Evolutionary conservation across 2,888 invertebrate species (phyloP).

Genomic region (Cremastinae sp.): DNA sequence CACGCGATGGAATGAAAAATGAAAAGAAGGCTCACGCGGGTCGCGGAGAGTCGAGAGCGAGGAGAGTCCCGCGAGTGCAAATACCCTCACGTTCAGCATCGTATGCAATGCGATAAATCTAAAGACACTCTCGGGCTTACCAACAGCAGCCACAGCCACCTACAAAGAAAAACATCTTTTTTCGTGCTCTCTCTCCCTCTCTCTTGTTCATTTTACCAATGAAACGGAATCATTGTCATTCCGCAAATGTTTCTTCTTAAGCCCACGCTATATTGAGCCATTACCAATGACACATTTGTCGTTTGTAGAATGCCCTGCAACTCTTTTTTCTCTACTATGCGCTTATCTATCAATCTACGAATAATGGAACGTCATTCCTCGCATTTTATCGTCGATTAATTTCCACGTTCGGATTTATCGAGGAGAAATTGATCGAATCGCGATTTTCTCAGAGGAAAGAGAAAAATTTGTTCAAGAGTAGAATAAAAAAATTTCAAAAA

Average conservation of each 20-base stretch:
- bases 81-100: slow-evolving; percentile 59
- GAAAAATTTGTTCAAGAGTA: not conserved
- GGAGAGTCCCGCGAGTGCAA: slow-evolving; percentile 46
- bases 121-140: slow-evolving; percentile 36
- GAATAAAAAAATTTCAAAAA: not conserved
- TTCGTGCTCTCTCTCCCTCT: slow-evolving; percentile 24
- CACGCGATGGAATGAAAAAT: slow-evolving; percentile 20
- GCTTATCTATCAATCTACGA: not conserved
- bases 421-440: not conserved
- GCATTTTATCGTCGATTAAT: not conserved
- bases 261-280: slow-evolving; percentile 61
- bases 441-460: no score
- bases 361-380: not conserved
- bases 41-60: slow-evolving; percentile 14
- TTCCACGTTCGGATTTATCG: not conserved
- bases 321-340: slow-evolving; percentile 4
- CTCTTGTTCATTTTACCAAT: slow-evolving; percentile 28
- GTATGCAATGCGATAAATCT: slow-evolving; percentile 60
- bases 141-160: slow-evolving; percentile 52
- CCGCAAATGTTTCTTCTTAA: slow-evolving; percentile 56
- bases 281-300: slow-evolving; percentile 59
- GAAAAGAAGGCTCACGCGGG: not conserved
- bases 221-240: slow-evolving; percentile 58
- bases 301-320: slow-evolving; percentile 42
- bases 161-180: slow-evolving; percentile 57